Evolutionary conservation across 2,888 invertebrate genomes (phyloP).

Genomic region (Eristalis pertinax): DNA sequence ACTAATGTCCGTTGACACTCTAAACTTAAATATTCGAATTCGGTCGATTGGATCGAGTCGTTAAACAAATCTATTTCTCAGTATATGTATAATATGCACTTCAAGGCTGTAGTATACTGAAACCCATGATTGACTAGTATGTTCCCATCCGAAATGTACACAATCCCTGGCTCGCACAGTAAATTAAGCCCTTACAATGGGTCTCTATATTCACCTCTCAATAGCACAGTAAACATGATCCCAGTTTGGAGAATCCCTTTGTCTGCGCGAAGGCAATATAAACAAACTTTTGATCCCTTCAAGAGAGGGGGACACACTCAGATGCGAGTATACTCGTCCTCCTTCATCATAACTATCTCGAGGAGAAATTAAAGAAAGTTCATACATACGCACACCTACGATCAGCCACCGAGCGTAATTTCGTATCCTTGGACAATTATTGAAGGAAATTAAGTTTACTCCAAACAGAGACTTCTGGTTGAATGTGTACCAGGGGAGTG

Average conservation of each 20-base stretch:
- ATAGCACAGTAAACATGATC: conserved; percentile 55
- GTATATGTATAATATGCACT: neutral
- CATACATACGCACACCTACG: neutral
- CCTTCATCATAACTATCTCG: conserved; percentile 41
- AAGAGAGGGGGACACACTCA: neutral
- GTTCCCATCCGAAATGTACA: conserved; percentile 6
- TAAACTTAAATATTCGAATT: neutral
- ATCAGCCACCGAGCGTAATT: neutral
- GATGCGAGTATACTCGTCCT: neutral
- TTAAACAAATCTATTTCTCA: neutral
- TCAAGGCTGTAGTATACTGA: neutral
- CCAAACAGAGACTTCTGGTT: conserved; percentile 38
- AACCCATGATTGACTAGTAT: neutral
- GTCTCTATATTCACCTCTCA: conserved; percentile 34
- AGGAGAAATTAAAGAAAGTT: conserved; percentile 21
- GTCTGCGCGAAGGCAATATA: conserved; percentile 54
- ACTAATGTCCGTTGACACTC: neutral
- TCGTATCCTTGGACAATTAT: conserved; percentile 58
- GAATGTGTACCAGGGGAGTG: neutral
- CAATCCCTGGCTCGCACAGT: neutral
- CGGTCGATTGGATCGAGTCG: neutral
- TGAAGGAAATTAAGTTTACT: conserved; percentile 67
- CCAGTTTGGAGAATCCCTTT: conserved; percentile 43
- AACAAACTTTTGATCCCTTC: conserved; percentile 61
- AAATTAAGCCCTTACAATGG: conserved; percentile 51